Conservation (phyloP, 2,797 vertebrate species). For the Pteronotus mesoamericanus region DNA sequence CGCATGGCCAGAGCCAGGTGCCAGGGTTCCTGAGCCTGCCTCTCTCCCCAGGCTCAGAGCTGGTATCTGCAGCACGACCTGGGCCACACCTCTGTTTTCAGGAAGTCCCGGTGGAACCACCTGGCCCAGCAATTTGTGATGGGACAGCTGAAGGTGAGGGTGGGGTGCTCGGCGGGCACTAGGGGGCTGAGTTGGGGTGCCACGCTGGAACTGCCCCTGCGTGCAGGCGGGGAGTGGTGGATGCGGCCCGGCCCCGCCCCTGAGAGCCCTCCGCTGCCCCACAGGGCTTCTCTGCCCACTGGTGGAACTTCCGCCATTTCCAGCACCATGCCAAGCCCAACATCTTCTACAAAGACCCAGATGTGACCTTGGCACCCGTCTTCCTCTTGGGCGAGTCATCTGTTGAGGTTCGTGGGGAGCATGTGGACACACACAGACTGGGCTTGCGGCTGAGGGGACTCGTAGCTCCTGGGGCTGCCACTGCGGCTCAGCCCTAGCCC, state of each 20-base stretch:
- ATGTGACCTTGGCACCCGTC: slow-evolving; percentile 74
- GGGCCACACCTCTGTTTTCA: slow-evolving; percentile 69
- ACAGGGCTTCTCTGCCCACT: slow-evolving; percentile 94
- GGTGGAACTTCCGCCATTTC: slow-evolving; percentile 98
- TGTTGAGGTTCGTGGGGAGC: slow-evolving; percentile 51
- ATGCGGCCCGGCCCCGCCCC: fast-evolving
- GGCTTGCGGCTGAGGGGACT: neutral
- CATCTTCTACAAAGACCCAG: slow-evolving; percentile 93
- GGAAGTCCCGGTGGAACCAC: slow-evolving; percentile 64
- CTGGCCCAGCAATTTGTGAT: slow-evolving; percentile 75
- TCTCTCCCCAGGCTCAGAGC: slow-evolving; percentile 58
- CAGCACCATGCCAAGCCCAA: slow-evolving; percentile 98
- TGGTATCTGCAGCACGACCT: slow-evolving; percentile 75
- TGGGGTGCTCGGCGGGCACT: fast-evolving
- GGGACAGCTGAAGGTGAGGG: slow-evolving; percentile 72
- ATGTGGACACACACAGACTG: fast-evolving
- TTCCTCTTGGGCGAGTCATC: slow-evolving; percentile 71
- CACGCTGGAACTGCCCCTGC: fast-evolving
- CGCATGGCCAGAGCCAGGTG: neutral
- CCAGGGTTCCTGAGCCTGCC: neutral
- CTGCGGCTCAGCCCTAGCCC: neutral
- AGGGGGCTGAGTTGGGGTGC: neutral
- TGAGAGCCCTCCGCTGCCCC: neutral
- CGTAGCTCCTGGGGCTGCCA: neutral
- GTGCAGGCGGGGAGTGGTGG: neutral